A percentile compares a stretch with the other conserved stretches of the same genome.
These are phyloP conservation scores for Drosophila cracens DNA, from an alignment of 2,888 invertebrate genomes.

Conservation along the genomic window DNA sequence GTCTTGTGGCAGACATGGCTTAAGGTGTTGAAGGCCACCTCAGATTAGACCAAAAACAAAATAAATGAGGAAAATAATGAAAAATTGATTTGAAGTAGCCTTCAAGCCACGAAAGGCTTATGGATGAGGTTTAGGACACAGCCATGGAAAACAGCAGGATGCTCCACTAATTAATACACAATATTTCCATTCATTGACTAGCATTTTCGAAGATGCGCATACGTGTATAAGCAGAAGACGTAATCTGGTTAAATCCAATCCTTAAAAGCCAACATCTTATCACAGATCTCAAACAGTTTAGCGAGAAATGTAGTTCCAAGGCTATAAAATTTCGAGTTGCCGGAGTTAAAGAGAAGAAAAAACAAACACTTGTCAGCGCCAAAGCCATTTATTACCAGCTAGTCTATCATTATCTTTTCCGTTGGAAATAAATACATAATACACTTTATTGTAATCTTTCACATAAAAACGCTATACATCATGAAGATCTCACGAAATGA, in stretches of 20 bases:
- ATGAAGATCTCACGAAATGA: conserved; percentile 2
- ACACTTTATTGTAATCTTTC: conserved; percentile 8
- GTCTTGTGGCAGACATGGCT: not conserved
- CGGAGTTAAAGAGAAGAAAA: not conserved
- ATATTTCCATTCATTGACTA: not conserved
- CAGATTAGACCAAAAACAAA: conserved; percentile 11
- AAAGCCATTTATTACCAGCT: not conserved
- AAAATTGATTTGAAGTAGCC: conserved; percentile 1
- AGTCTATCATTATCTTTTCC: not conserved
- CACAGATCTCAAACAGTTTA: not conserved
- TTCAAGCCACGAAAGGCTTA: conserved; percentile 5
- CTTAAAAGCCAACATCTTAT: not conserved
- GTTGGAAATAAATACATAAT: conserved; percentile 1
- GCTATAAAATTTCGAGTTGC: not conserved
- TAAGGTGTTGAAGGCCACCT: conserved; percentile 9
- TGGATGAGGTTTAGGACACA: not conserved
- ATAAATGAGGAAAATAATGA: conserved; percentile 2
- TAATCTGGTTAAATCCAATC: not conserved
- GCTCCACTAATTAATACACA: not conserved
- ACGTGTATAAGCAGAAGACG: not conserved
- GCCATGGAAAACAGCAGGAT: not conserved
- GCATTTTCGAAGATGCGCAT: not conserved
- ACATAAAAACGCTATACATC: not conserved
- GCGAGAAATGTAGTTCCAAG: not conserved
- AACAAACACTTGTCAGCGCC: not conserved